Evolutionary conservation across 1,140 invertebrate species (phyloP).

Genomic region (Trichonephila clavipes): DNA sequence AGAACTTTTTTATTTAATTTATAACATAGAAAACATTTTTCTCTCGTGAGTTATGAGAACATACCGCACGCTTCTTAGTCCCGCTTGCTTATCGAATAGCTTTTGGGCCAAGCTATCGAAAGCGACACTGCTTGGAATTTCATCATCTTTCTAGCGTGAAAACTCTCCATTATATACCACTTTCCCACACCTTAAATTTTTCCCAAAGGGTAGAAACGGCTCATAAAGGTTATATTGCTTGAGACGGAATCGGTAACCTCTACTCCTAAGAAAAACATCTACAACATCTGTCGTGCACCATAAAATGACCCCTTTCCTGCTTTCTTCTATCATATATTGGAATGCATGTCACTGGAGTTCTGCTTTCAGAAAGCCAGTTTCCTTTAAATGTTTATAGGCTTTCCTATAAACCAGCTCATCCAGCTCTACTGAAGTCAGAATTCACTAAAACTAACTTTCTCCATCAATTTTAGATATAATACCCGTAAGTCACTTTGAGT

Average conservation of each 20-base stretch:
- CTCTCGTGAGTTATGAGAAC: not conserved
- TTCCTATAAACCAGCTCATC: slow-evolving; percentile 64
- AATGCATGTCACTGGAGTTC: slow-evolving; percentile 49
- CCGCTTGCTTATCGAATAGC: not conserved
- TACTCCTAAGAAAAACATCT: slow-evolving; percentile 51
- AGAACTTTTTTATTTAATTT: too few species aligned
- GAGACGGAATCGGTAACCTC: slow-evolving; percentile 45
- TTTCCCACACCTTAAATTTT: slow-evolving; percentile 47
- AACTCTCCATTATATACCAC: slow-evolving; percentile 28
- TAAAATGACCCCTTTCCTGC: slow-evolving; percentile 36
- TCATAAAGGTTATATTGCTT: slow-evolving; percentile 49
- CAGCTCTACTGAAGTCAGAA: not conserved
- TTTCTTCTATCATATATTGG: slow-evolving; percentile 35
- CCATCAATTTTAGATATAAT: slow-evolving; percentile 64
- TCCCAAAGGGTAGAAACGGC: not conserved
- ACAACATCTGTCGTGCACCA: slow-evolving; percentile 59
- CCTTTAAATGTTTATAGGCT: slow-evolving; percentile 59
- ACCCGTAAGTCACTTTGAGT: slow-evolving; percentile 36
- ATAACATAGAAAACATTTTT: not conserved
- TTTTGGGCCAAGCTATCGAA: not conserved
- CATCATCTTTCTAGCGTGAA: slow-evolving; percentile 13
- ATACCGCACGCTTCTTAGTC: not conserved
- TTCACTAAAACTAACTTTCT: slow-evolving; percentile 60
- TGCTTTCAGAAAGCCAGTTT: slow-evolving; percentile 27
- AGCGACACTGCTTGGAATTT: not conserved